Percentiles rank a stretch among this genome's conserved stretches.
phyloP scores from a whole-genome alignment of 2,888 invertebrate genomes.

The Entomobrya multifasciata region DNA sequence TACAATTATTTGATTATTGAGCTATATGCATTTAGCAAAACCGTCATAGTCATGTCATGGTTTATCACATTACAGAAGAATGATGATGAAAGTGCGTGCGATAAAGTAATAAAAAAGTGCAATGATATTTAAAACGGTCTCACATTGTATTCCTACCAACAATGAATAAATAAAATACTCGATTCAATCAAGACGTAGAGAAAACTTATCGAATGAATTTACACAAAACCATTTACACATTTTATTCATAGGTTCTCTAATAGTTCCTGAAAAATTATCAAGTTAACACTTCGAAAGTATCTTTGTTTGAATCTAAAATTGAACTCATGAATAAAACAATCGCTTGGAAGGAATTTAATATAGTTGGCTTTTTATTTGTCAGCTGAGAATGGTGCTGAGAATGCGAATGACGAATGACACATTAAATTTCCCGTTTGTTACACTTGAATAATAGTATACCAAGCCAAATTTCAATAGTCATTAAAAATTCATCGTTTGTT shows the following conservation, averaged over 20 bases:
- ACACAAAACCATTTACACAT: no score
- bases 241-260: no score
- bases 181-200: no score
- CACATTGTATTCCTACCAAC: neutral
- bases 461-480: no score
- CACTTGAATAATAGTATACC: no score
- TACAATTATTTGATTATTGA: constrained; percentile 52
- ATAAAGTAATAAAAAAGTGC: constrained; percentile 5
- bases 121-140: constrained; percentile 33
- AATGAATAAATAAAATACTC: neutral
- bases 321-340: no score
- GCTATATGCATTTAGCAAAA: neutral
- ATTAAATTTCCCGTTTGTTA: constrained; percentile 17
- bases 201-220: no score
- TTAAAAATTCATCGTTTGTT: no score
- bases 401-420: neutral
- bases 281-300: no score
- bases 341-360: no score
- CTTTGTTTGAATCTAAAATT: no score
- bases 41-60: neutral
- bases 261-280: no score
- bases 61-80: neutral
- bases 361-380: neutral
- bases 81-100: constrained; percentile 36
- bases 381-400: neutral